Percentiles rank a stretch among this genome's conserved stretches.
phyloP scores from a whole-genome alignment of 2,888 invertebrate genomes.

The Xylota sylvarum region DNA sequence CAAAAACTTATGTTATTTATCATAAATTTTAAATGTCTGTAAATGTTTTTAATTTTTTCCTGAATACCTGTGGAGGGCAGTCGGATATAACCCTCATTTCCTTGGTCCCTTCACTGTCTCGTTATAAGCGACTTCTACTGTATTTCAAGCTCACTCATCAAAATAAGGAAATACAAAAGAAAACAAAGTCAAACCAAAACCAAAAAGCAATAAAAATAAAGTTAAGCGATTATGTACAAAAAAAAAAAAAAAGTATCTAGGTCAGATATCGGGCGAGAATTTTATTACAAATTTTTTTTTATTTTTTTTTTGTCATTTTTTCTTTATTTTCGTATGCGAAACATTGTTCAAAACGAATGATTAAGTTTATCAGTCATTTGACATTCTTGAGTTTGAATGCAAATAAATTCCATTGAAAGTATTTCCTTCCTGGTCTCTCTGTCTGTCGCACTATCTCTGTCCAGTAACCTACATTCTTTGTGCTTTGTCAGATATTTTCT shows the following conservation, averaged over 20 bases:
- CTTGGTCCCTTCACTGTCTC: too few species aligned
- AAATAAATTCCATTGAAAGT: conserved; percentile 43
- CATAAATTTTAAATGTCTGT: too few species aligned
- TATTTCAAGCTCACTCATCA: conserved; percentile 25
- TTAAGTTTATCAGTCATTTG: conserved; percentile 43
- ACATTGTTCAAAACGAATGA: conserved; percentile 37
- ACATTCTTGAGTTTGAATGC: conserved; percentile 28
- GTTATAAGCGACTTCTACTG: too few species aligned
- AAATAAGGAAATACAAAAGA: conserved; percentile 17
- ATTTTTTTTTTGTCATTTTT: not conserved
- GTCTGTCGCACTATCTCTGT: too few species aligned
- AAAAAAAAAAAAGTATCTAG: conserved; percentile 30
- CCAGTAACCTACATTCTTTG: conserved; percentile 26
- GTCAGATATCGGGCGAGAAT: conserved; percentile 45
- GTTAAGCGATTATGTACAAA: conserved; percentile 1
- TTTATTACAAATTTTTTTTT: conserved; percentile 1
- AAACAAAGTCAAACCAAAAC: not conserved
- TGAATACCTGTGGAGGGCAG: too few species aligned
- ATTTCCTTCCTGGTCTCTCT: conserved; percentile 32
- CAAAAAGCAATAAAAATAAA: not conserved
- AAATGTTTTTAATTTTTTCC: too few species aligned
- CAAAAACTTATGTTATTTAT: too few species aligned
- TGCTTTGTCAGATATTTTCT: conserved; percentile 4
- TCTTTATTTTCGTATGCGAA: conserved; percentile 1
- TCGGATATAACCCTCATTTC: too few species aligned